These are phyloP conservation scores for Triplophysa siluroides DNA, from an alignment of 2,113 vertebrate genomes.

Conservation along the genomic window DNA sequence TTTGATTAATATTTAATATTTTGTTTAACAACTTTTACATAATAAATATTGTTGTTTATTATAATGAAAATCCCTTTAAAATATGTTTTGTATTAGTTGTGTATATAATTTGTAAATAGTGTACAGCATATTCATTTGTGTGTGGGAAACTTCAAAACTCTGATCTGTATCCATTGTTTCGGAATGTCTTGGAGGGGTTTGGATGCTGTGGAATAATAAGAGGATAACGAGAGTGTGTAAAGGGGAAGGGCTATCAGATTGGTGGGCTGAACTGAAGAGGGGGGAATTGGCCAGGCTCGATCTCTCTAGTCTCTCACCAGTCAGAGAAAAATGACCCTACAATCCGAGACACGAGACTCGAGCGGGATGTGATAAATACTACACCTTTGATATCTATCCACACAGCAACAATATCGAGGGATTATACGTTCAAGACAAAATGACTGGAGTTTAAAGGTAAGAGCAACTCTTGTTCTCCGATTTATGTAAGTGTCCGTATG, in stretches of 20 bases:
- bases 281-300: background rate
- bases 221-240: conserved; percentile 19
- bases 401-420: background rate
- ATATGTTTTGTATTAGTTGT: no score
- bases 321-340: conserved; percentile 23
- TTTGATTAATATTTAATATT: no score
- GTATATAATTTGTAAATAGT: no score
- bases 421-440: background rate
- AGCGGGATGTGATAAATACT: conserved; percentile 27
- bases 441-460: conserved; percentile 31
- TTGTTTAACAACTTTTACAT: no score
- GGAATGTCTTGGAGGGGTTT: conserved; percentile 27
- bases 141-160: background rate
- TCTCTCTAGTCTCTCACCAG: conserved; percentile 14
- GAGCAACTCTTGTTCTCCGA: background rate
- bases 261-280: conserved; percentile 37
- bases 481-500: background rate
- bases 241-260: conserved; percentile 21
- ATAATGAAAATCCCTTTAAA: no score
- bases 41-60: no score
- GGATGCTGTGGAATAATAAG: conserved; percentile 40
- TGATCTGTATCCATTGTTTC: background rate
- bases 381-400: conserved; percentile 1
- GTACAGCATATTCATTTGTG: background rate
- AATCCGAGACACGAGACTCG: conserved; percentile 28